Conservation (phyloP, 2,113 vertebrate species). For the Apaloderma vittatum region DNA sequence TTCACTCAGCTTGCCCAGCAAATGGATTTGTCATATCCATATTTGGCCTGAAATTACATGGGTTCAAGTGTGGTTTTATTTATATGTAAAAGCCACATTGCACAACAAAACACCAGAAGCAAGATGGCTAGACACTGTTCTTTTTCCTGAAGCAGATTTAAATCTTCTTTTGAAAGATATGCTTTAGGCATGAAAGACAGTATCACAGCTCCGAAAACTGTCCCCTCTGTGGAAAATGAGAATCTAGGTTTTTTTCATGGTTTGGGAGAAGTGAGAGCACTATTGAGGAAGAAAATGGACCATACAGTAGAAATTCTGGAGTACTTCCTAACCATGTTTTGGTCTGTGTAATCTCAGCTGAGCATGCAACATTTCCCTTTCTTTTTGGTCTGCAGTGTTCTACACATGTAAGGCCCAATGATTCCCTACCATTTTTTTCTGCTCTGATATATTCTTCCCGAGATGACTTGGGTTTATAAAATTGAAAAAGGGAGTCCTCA, state of each 20-base stretch:
- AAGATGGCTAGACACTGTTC: not conserved
- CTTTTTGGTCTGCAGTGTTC: not conserved
- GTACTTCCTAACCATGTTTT: not conserved
- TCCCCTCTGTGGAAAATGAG: not conserved
- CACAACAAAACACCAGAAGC: not conserved
- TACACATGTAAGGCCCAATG: not conserved
- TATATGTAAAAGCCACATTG: not conserved
- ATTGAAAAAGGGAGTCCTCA: not conserved
- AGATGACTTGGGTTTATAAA: not conserved
- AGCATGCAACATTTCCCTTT: not conserved
- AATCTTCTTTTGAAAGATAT: not conserved
- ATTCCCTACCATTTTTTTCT: not conserved
- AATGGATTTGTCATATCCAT: constrained; percentile 15
- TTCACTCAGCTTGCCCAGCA: constrained; percentile 37
- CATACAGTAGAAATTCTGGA: not conserved
- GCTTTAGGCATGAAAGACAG: not conserved
- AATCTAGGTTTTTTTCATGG: not conserved
- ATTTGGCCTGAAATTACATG: constrained; percentile 23
- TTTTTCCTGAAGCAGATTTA: not conserved
- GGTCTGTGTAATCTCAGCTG: not conserved
- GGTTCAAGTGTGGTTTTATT: not conserved
- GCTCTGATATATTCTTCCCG: not conserved
- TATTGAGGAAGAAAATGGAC: not conserved
- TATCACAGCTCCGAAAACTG: not conserved
- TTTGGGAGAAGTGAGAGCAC: not conserved